phyloP scores from a whole-genome alignment of 2,888 invertebrate species.

The Hydraecia micacea region DNA sequence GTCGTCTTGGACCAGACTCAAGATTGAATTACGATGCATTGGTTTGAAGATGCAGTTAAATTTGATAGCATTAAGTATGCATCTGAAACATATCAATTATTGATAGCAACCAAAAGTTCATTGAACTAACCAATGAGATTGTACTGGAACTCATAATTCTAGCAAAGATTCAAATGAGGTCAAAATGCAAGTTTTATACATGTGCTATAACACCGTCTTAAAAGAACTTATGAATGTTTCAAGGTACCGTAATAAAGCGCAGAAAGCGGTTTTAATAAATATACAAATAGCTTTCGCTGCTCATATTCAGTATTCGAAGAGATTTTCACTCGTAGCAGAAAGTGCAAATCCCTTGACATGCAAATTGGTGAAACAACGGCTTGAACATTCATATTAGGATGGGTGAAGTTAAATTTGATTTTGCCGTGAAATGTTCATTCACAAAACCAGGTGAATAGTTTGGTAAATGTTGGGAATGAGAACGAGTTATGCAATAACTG shows the following conservation, averaged over 20 bases:
- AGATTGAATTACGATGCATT: constrained; percentile 11
- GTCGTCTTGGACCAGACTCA: neutral
- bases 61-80: neutral
- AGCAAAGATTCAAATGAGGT: neutral
- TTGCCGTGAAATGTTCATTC: constrained; percentile 6
- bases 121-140: neutral
- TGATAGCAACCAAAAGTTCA: constrained; percentile 6
- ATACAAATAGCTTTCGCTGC: constrained; percentile 40
- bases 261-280: constrained; percentile 31
- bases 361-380: constrained; percentile 37
- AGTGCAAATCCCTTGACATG: constrained; percentile 39
- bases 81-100: neutral
- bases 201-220: constrained; percentile 10
- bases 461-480: neutral
- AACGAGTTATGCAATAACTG: constrained; percentile 21
- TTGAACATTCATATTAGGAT: constrained; percentile 23
- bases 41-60: constrained; percentile 7
- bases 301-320: constrained; percentile 37
- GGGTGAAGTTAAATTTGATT: constrained; percentile 10
- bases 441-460: neutral
- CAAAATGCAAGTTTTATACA: constrained; percentile 25
- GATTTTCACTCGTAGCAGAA: constrained; percentile 35
- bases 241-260: constrained; percentile 31
- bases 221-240: constrained; percentile 19
- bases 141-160: neutral